Evolutionary conservation across 2,888 invertebrate genomes (phyloP).

Genomic region (Idaea straminata): DNA sequence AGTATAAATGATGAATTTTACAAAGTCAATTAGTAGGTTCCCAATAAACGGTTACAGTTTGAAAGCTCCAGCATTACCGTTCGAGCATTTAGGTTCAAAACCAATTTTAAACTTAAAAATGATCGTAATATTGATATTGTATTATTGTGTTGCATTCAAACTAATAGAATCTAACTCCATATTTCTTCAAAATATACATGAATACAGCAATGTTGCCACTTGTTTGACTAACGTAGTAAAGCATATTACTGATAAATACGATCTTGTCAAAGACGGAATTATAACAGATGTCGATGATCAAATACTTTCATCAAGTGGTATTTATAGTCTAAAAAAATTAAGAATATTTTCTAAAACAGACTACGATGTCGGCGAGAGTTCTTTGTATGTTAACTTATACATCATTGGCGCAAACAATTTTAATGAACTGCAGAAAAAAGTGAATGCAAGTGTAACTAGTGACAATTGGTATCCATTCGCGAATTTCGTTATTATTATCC

Average conservation of each 20-base stretch:
- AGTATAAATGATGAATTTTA: not conserved
- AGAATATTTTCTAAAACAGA: not conserved
- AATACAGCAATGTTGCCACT: not conserved
- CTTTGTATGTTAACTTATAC: not conserved
- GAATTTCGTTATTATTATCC: slow-evolving; percentile 38
- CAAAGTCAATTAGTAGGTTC: not conserved
- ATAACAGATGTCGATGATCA: not conserved
- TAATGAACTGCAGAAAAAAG: not conserved
- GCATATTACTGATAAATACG: not conserved
- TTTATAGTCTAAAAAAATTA: not conserved
- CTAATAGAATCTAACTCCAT: not conserved
- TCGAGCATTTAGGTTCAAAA: not conserved
- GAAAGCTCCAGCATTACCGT: not conserved
- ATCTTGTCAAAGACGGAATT: not conserved
- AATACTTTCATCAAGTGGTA: not conserved
- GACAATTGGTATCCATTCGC: slow-evolving; percentile 38
- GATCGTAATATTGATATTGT: not conserved
- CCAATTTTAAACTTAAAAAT: not conserved
- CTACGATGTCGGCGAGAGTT: not conserved
- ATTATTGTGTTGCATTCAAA: not conserved
- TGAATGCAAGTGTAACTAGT: not conserved
- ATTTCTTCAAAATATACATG: not conserved
- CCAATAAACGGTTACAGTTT: too few relatives aligned
- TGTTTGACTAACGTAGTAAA: not conserved
- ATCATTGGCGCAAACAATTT: not conserved